Evolutionary conservation across 2,888 invertebrate genomes (phyloP).

Genomic region (Electrophaes corylata): DNA sequence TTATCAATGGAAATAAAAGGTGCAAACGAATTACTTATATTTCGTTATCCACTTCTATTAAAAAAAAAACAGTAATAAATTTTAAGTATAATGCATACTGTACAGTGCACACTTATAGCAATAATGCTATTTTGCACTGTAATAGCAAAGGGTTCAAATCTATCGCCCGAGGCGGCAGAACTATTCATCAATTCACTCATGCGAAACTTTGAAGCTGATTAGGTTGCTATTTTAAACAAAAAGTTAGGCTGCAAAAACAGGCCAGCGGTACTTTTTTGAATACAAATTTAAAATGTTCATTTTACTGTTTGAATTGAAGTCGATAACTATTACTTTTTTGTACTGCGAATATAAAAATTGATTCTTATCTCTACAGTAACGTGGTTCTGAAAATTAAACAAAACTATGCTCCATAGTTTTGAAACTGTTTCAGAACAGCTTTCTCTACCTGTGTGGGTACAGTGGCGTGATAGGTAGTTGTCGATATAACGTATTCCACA

Average conservation of each 20-base stretch:
- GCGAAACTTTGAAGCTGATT: constrained; percentile 48
- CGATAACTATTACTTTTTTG: too few relatives aligned
- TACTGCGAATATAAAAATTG: too few relatives aligned
- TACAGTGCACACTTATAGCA: constrained; percentile 40
- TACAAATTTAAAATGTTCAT: not conserved
- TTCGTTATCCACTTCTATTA: too few relatives aligned
- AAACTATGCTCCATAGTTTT: too few relatives aligned
- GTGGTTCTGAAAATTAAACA: too few relatives aligned
- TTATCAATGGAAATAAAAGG: too few relatives aligned
- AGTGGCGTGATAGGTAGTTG: not conserved
- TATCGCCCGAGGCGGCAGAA: constrained; percentile 50
- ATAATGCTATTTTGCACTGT: constrained; percentile 55
- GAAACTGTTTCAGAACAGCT: not conserved
- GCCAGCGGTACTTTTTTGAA: constrained; percentile 4
- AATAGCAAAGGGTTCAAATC: constrained; percentile 52
- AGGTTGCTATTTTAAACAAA: constrained; percentile 25
- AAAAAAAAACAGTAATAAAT: not conserved
- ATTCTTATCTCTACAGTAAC: too few relatives aligned
- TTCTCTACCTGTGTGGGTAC: not conserved
- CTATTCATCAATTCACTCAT: constrained; percentile 56
- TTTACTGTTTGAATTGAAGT: not conserved
- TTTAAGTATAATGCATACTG: constrained; percentile 6
- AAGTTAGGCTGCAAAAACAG: constrained; percentile 21
- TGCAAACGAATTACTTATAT: too few relatives aligned
- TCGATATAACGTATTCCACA: constrained; percentile 48